Base-by-base conservation (phyloP, 2,888 invertebrate genomes). In the Drepana falcataria region DNA sequence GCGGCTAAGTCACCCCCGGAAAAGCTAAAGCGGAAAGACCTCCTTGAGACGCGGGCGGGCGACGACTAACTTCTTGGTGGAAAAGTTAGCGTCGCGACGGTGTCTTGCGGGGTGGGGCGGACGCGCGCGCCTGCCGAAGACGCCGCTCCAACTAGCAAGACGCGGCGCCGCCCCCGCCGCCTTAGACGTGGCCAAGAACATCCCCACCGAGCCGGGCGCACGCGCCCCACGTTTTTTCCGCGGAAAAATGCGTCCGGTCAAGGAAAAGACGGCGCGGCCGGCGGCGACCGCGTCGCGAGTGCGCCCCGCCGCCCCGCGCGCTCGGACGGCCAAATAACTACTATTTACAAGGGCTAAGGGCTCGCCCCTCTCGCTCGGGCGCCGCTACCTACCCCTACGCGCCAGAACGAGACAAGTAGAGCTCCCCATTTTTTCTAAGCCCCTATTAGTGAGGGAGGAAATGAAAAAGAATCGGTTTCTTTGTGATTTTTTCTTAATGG, bases 31-130 rank as follows among this genome's bases (percentile, higher is more conserved):
- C 83, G 88, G 87, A 85, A 87, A 80, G 89, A 91, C 91, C 90
- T 86, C 75, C 85, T 91, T 85, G 91, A 87, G 90, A 89, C 87
- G 89, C 90, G 90, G 87, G 87, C 88, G 88, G 90, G 81, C 88
- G 88, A 83, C 89, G 91, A 92, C 91, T 92, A 91, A 91, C 90
- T 91, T 92, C 91, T 91, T 91, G 91, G 87, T 88, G 92, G 83
- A 91, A 92, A 91, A 91, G 85, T 90, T 87, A 81, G 85, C 87
- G 87, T 83, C 85, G 87, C 86, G 88, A 83, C 89, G 90, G 82
- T 82, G 84, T 89, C 90, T 89, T 89, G 87, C 87, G 86, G 88
- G 87, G 89, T 77, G 89, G 89, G 91, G 88, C 83, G 87, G 85
- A 87, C 89, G 88, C 87, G 89, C 88, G 87, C 88, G 88, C 85